Conservation (phyloP, 2,113 vertebrate species). For the Oreotrochilus melanogaster region DNA sequence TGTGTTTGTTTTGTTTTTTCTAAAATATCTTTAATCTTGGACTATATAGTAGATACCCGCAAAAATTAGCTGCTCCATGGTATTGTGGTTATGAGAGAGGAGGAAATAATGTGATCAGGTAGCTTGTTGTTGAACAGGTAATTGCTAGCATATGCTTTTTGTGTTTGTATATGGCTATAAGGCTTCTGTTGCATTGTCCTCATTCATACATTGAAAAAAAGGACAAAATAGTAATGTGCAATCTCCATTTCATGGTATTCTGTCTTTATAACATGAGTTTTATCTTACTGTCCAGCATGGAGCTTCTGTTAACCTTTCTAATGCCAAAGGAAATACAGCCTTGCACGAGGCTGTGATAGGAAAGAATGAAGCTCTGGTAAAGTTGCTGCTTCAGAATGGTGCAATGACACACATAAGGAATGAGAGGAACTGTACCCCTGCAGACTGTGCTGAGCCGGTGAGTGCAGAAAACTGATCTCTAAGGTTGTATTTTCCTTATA, state of each 20-base stretch:
- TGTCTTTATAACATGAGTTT: neutral
- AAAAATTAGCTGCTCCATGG: neutral
- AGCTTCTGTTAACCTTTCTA: conserved; percentile 83
- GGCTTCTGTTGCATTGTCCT: neutral
- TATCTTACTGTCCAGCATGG: conserved; percentile 77
- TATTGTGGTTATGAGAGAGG: neutral
- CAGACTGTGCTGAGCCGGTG: conserved; percentile 88
- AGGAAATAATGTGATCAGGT: neutral
- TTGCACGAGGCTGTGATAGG: conserved; percentile 88
- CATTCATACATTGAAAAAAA: neutral
- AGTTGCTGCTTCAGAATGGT: conserved; percentile 84
- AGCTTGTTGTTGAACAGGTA: neutral
- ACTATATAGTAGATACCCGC: neutral
- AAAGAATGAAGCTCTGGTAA: conserved; percentile 81
- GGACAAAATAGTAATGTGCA: neutral
- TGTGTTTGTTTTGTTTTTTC: neutral
- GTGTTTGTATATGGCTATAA: fast-evolving
- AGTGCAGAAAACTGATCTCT: neutral
- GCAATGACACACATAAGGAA: conserved; percentile 81
- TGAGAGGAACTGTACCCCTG: conserved; percentile 82
- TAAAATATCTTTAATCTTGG: neutral
- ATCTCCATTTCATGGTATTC: neutral
- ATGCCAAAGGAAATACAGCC: conserved; percentile 88
- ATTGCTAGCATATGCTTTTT: neutral
- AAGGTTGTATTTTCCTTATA: neutral